A percentile compares a stretch with the other conserved stretches of the same genome.
Evolutionary conservation across 2,797 vertebrate genomes (phyloP).

Genomic region (Xerus rutilus): DNA sequence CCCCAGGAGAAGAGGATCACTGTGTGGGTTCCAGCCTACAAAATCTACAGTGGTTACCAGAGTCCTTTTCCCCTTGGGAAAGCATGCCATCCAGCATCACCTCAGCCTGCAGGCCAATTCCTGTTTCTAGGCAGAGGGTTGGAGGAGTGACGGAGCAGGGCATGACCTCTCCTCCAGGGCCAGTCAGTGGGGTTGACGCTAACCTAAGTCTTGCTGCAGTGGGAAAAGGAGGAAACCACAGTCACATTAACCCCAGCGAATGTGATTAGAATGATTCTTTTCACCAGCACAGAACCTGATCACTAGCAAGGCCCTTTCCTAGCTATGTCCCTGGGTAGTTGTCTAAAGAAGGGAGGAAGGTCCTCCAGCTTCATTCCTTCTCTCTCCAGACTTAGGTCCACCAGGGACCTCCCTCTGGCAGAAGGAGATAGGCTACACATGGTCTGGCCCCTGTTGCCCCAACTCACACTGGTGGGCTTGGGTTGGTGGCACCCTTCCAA

Average conservation of each 20-base stretch:
- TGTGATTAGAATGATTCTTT: neutral
- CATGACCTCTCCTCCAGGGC: accelerated
- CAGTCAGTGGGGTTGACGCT: neutral
- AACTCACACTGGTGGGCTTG: neutral
- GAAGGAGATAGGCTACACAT: neutral
- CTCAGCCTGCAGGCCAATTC: neutral
- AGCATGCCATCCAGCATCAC: too few species aligned
- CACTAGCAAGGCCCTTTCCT: neutral
- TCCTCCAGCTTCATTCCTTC: neutral
- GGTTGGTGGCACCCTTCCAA: neutral
- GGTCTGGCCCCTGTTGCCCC: neutral
- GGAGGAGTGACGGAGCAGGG: accelerated
- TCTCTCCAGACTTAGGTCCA: neutral
- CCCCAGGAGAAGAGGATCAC: neutral
- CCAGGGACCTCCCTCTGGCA: neutral
- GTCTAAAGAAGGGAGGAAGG: neutral
- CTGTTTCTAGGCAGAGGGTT: neutral
- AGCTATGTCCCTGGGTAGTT: neutral
- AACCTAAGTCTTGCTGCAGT: neutral
- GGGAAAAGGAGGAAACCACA: neutral
- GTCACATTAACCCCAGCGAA: neutral
- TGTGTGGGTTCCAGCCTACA: neutral
- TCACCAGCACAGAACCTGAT: neutral
- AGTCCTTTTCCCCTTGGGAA: neutral
- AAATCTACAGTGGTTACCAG: neutral